Conservation (phyloP, 2,113 vertebrate species). For the Bothrops jararaca region DNA sequence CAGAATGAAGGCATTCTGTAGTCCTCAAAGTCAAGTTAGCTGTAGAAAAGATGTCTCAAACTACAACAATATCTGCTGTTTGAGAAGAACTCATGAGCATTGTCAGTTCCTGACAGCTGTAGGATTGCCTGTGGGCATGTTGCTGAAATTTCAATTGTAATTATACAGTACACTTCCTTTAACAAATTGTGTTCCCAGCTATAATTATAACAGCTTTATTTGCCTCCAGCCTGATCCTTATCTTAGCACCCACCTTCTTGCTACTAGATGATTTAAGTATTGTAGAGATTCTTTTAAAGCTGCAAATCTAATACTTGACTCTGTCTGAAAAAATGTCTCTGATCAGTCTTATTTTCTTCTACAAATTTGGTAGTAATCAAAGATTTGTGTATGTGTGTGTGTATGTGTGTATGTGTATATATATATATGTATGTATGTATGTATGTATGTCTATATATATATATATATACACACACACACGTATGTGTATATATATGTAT, state of each 20-base stretch:
- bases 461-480: too few relatives aligned
- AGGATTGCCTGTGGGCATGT: constrained; percentile 77
- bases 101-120: constrained; percentile 76
- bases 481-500: fast-evolving
- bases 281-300: constrained; percentile 32
- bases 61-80: constrained; percentile 53
- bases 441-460: fast-evolving
- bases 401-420: fast-evolving
- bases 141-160: constrained; percentile 80
- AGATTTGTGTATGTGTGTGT: background rate
- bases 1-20: constrained; percentile 9
- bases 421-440: background rate
- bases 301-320: constrained; percentile 35
- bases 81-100: constrained; percentile 62
- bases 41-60: constrained; percentile 44
- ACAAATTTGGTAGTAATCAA: constrained; percentile 26
- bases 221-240: constrained; percentile 72
- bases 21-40: constrained; percentile 34
- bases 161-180: constrained; percentile 81
- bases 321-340: constrained; percentile 1
- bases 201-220: constrained; percentile 76
- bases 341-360: constrained; percentile 13
- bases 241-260: constrained; percentile 67
- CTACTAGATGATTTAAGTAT: constrained; percentile 60
- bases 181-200: constrained; percentile 75